Evolutionary conservation across 2,113 vertebrate species (phyloP).

Genomic region (Pygoscelis antarcticus): DNA sequence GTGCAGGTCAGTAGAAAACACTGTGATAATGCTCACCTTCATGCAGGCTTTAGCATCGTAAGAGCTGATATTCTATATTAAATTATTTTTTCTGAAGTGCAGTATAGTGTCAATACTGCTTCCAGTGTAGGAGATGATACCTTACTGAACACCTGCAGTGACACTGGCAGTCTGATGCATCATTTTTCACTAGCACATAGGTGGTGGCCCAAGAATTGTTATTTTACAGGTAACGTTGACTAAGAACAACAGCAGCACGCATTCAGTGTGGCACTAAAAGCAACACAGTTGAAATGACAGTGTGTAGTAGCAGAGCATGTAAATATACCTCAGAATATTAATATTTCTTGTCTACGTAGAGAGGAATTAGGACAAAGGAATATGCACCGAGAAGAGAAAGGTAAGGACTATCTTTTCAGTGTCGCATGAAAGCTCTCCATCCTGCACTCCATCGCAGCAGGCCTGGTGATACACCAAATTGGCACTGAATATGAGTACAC

Average conservation of each 20-base stretch:
- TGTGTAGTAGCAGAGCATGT: not conserved
- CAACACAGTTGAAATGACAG: not conserved
- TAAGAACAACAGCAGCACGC: not conserved
- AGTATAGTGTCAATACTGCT: not conserved
- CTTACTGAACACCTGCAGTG: not conserved
- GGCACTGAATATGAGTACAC: not conserved
- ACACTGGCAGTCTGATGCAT: not conserved
- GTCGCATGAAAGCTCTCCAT: not conserved
- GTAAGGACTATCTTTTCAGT: not conserved
- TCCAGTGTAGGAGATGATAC: not conserved
- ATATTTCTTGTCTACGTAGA: not conserved
- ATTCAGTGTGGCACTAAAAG: not conserved
- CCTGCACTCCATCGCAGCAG: not conserved
- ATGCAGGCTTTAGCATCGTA: not conserved
- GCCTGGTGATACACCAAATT: not conserved
- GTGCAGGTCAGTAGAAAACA: not conserved
- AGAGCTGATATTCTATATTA: not conserved
- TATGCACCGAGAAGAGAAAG: not conserved
- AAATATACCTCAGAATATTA: not conserved
- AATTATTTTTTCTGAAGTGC: not conserved
- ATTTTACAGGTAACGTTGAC: not conserved
- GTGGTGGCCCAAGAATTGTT: not conserved
- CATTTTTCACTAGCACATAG: not conserved
- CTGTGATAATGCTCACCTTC: not conserved
- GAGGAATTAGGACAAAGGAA: not conserved